A percentile compares a stretch with the other conserved stretches of the same genome.
Conservation (phyloP, 2,113 vertebrate species). For the Brachyhypopomus gauderio region DNA sequence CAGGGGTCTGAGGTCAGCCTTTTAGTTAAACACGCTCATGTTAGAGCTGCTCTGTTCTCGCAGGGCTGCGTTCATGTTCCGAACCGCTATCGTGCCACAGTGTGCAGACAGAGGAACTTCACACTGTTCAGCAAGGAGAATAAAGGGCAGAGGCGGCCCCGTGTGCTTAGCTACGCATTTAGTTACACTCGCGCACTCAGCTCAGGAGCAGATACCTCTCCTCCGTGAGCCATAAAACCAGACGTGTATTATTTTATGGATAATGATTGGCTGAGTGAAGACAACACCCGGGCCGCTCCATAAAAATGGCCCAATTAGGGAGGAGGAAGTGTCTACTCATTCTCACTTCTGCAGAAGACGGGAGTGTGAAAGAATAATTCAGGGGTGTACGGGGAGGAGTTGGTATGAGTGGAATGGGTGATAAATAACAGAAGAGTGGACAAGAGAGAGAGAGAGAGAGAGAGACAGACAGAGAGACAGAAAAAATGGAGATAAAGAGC, state of each 20-base stretch:
- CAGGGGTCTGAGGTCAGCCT: too few species aligned
- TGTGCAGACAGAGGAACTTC: not conserved
- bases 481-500: not conserved
- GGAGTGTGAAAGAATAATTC: not conserved
- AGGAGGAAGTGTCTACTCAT: not conserved
- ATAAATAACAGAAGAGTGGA: not conserved
- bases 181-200: not conserved
- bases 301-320: conserved; percentile 14
- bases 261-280: not conserved
- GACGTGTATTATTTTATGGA: conserved; percentile 23
- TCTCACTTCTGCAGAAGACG: not conserved
- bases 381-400: not conserved
- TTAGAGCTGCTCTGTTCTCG: too few species aligned
- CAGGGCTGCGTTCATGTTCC: not conserved
- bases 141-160: not conserved
- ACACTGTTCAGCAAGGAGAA: not conserved
- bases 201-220: not conserved
- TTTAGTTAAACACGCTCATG: too few species aligned
- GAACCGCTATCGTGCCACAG: not conserved
- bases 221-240: not conserved
- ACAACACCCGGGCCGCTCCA: not conserved
- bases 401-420: not conserved
- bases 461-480: not conserved
- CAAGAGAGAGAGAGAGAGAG: not conserved
- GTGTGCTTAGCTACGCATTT: not conserved